These are phyloP conservation scores for Liparis tanakae DNA, from an alignment of 2,797 vertebrate genomes.

Conservation along the genomic window DNA sequence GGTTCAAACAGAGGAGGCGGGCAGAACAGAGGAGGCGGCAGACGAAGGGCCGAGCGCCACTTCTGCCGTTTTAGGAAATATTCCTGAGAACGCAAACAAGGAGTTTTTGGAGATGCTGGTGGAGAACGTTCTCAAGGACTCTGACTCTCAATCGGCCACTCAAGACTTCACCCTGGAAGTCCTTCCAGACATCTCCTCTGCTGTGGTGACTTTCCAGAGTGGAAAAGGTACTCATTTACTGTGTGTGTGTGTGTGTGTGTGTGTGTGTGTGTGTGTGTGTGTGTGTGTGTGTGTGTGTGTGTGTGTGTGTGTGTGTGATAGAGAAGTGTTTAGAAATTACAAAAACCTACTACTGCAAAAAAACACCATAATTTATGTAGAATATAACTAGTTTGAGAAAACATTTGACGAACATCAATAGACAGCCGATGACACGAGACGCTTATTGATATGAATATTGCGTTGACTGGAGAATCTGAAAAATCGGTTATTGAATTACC, in stretches of 20 bases:
- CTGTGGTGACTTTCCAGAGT: constrained; percentile 76
- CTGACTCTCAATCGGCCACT: background rate
- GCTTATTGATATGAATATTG: background rate
- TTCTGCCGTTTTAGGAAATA: constrained; percentile 70
- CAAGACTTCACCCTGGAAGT: constrained; percentile 69
- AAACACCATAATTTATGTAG: too few species aligned
- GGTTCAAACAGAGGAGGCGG: constrained; percentile 1
- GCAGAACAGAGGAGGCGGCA: constrained; percentile 12
- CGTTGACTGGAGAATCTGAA: background rate
- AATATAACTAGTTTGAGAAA: background rate
- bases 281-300: constrained; percentile 3
- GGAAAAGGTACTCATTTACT: constrained; percentile 63
- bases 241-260: constrained; percentile 3
- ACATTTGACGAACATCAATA: background rate
- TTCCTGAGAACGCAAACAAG: constrained; percentile 17
- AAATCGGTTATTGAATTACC: background rate
- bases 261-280: background rate
- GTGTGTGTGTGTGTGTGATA: background rate
- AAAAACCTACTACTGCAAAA: background rate
- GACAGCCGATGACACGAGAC: background rate
- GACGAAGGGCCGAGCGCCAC: constrained; percentile 42
- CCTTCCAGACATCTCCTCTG: constrained; percentile 64
- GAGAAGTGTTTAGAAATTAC: background rate
- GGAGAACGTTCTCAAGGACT: constrained; percentile 70
- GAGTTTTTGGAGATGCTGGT: constrained; percentile 80